These are phyloP conservation scores for Zygaena filipendulae DNA, from an alignment of 2,888 invertebrate genomes.

Conservation along the genomic window DNA sequence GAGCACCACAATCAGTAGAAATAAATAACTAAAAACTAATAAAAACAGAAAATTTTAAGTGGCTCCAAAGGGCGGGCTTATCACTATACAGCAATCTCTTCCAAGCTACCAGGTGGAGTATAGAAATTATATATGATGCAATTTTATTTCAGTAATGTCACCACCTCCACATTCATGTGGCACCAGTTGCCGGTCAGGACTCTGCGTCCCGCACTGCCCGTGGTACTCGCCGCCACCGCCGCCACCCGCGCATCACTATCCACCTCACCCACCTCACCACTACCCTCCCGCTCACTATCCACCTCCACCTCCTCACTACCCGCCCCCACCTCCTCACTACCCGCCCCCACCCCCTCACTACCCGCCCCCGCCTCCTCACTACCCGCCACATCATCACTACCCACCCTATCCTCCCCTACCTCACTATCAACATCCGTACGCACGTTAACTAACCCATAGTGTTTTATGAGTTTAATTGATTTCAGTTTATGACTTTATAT, in stretches of 20 bases:
- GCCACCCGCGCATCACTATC: constrained; percentile 14
- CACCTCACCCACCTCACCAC: constrained; percentile 15
- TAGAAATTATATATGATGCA: no score
- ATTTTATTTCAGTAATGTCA: constrained; percentile 24
- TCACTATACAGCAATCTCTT: no score
- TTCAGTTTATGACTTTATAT: no score
- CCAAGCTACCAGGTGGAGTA: no score
- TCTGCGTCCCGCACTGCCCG: constrained; percentile 38
- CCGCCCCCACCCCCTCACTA: constrained; percentile 17
- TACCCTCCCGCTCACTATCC: constrained; percentile 8
- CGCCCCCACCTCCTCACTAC: constrained; percentile 8
- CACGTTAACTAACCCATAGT: no score
- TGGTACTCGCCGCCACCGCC: constrained; percentile 19
- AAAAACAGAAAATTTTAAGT: background rate
- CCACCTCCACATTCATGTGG: constrained; percentile 45
- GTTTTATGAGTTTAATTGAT: no score
- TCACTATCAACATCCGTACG: no score
- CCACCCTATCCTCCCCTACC: constrained; percentile 18
- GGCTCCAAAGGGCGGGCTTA: no score
- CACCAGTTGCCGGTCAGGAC: constrained; percentile 33
- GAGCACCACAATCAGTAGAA: no score
- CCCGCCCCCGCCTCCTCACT: constrained; percentile 6
- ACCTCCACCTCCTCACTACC: constrained; percentile 10
- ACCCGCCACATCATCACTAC: constrained; percentile 15
- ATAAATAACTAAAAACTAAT: background rate